These are phyloP conservation scores for Threskiornis aethiopicus DNA, from an alignment of 2,797 vertebrate genomes.

Conservation along the genomic window DNA sequence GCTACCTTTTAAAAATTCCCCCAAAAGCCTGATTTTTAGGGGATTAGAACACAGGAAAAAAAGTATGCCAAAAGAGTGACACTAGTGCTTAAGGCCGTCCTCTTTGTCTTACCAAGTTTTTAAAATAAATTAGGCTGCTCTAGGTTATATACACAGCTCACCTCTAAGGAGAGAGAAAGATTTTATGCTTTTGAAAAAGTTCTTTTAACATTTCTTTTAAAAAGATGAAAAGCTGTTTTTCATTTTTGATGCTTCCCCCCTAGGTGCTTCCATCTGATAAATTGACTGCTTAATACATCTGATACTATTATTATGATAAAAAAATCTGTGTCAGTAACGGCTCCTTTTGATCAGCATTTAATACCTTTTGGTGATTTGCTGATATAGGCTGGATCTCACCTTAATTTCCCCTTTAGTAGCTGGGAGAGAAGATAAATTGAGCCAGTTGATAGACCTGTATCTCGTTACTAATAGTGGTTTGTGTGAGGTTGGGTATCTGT, in stretches of 20 bases:
- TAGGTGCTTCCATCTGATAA: not conserved
- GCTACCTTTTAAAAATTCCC: not conserved
- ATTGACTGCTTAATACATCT: not conserved
- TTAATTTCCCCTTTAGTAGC: not conserved
- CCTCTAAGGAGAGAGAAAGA: not conserved
- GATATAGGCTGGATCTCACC: not conserved
- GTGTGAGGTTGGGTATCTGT: not conserved
- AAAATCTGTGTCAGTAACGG: not conserved
- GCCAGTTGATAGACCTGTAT: not conserved
- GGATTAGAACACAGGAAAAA: not conserved
- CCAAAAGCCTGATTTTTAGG: not conserved
- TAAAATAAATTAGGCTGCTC: not conserved
- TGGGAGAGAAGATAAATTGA: not conserved
- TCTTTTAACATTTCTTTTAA: not conserved
- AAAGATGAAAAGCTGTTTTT: not conserved
- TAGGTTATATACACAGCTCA: not conserved
- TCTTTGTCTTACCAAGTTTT: not conserved
- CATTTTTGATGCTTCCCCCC: not conserved
- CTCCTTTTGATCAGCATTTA: not conserved
- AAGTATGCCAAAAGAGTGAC: not conserved
- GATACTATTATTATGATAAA: not conserved
- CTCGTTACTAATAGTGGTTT: rapidly evolving
- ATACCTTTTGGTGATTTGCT: not conserved
- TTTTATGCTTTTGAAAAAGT: not conserved
- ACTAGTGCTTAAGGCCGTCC: not conserved